Evolutionary conservation across 2,888 invertebrate species (phyloP).

Genomic region (Chrysodeixis includens): DNA sequence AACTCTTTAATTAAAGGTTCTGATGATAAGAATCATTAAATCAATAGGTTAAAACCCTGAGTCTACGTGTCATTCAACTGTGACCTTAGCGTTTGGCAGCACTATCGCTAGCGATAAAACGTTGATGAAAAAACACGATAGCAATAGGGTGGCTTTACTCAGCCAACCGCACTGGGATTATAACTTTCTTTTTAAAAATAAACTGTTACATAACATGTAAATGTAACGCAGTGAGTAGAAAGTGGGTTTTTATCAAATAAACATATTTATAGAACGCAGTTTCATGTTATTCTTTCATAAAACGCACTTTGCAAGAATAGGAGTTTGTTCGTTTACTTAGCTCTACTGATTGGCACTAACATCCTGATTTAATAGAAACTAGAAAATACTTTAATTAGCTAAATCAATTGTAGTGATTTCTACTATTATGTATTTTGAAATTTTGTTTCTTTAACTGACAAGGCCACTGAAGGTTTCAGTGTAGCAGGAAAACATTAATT

Average conservation of each 20-base stretch:
- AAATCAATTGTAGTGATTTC: too few relatives aligned
- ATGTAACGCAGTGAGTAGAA: neutral
- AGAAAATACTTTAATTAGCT: too few relatives aligned
- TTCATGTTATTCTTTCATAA: neutral
- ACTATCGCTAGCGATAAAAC: slow-evolving; percentile 41
- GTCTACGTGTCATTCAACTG: slow-evolving; percentile 45
- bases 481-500: neutral
- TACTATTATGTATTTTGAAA: too few relatives aligned
- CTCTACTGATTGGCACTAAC: too few relatives aligned
- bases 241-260: neutral
- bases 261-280: neutral
- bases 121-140: slow-evolving; percentile 13
- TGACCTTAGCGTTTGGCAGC: slow-evolving; percentile 45
- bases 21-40: slow-evolving; percentile 32
- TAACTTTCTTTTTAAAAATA: neutral
- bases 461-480: too few relatives aligned
- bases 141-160: neutral
- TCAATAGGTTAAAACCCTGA: slow-evolving; percentile 33
- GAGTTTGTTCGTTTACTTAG: neutral
- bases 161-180: neutral
- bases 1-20: neutral
- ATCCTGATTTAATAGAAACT: too few relatives aligned
- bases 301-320: neutral
- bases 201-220: neutral
- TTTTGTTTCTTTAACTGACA: too few relatives aligned